Base-by-base conservation (phyloP, 2,797 vertebrate species). In the Gambelia wislizenii region DNA sequence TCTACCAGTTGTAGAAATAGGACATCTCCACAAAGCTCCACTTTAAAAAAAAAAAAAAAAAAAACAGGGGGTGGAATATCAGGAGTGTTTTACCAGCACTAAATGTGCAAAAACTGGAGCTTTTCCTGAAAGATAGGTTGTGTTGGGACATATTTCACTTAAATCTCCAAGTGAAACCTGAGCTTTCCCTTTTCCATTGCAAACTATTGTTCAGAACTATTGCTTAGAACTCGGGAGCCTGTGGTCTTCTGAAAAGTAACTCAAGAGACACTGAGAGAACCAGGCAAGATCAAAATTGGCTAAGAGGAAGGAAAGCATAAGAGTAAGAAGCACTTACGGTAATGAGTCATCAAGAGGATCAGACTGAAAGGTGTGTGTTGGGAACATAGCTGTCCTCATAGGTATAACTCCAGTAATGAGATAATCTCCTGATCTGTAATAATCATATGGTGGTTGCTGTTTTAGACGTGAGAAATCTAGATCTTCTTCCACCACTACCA, bases 371-470 rank as follows among this genome's bases (percentile, higher is more conserved):
- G 4, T 33, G 27, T 83, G 79, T 47, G 39, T 83, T 13, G 87
- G 87, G 36, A 64, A 61, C 70, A 88, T 0, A 39, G 54, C 33
- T 64, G 79, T 64, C 33, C 79, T 75, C 14, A n/a, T 61, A 12
- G 87, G 87, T 22, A 83, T 44, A 5, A 83, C 54, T 49, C 54
- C 87, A 36, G 69, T 18, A 83, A 88, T 0, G 4, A 88, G 33
- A 6, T 75, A 88, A 30, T 88, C 87, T 30, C 87, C 79, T 75
- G 61, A n/a, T 49, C 56, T 74, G 44, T 88, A 83, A 52, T 88
- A 88, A 61, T 88, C 27, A 76, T 83, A 27, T 12, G 87, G 64
- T 67, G 7, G 69, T 61, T 18, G 36, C 39, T 52, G 69, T 33
- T 42, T 64, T 44, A 2, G 47, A 39, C 13, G 64, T 22, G 47